Base-by-base conservation (phyloP, 1,140 invertebrate genomes). In the Drosophila quadrilineata region DNA sequence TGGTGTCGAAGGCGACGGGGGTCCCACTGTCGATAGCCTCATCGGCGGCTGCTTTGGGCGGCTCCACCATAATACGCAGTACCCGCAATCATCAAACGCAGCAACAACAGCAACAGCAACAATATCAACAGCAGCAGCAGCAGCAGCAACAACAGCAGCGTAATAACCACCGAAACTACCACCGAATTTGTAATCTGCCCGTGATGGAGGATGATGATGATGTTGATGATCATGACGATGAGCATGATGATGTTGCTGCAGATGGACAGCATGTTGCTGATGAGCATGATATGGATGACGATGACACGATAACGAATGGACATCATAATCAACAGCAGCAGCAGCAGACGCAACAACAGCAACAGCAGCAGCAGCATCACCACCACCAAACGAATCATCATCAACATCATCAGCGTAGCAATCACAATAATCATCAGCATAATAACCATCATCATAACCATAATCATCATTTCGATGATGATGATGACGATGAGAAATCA, bases 111-210 rank as follows among this genome's bases (percentile, higher is more conserved):
- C 68, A 71, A 0, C 70, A 70, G 2, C 70, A 64, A 40, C 66
- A 70, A 31, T 71, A 71, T 49, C 69, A 71, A 6, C 70, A 72
- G 17, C 56, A 65, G 29, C 71, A 69, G 12, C 73, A 75, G 35
- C 22, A 46, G 24, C 29, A 35, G 49, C 48, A 45, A 24, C 24
- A 59, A 40, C 72, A 69, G 41, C 73, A 75, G 56, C 77, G 87
- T 28, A 88, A 80, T 63, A 88, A 88, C 86, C 87, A 88, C 87
- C 87, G 87, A 88, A 88, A 87, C 52, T 82, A 88, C 82, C 87
- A 87, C 71, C 87, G 87, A 76, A 87, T 82, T 74, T 87, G 87
- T 56, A 86, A 88, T 80, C 36, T 82, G 22, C 75, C 86, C 14
- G 87, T 87, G 35, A 71, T 87, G 77, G 87, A 88, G 57, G 79